Base-by-base conservation (phyloP, 1,140 invertebrate species). In the Neotoxoptera formosana region DNA sequence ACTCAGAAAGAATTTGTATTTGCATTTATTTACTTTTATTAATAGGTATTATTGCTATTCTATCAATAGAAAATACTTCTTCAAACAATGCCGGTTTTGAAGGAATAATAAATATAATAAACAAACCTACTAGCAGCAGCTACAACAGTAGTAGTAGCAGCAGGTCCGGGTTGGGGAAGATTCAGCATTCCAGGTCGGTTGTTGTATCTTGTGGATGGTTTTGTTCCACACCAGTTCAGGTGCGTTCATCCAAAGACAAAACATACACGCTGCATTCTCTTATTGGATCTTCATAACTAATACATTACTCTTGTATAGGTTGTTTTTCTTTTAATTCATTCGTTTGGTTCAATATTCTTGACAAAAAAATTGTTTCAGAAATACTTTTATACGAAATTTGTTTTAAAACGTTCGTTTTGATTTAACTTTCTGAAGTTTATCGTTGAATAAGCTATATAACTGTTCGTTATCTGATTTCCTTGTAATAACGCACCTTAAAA, bases 171-270 rank as follows among this genome's bases (percentile, higher is more conserved):
- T 84, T 93, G 91, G 91, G 81, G 91, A 93, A 93, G 91, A 93
- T 93, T 93, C 91, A 86, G 91, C 91, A 93, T 93, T 93, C 91
- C 91, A 93, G 67, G 91, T 84, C 76, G 91, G 91, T 93, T 84
- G 91, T 84, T 93, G 91, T 93, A 93, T 93, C 91, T 93, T 56
- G 91, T 93, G 91, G 76, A 93, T 93, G 91, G 91, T 93, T 93
- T 93, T 93, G 67, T 93, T 93, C 34, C 76, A 93, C 91, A 93
- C 91, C 91, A 93, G 91, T 93, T 93, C 76, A 84, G 91, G 47
- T 93, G 91, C 76, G 76, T 83, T 93, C 91, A 83, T 83, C 81
- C 81, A 84, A 93, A 93, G 76, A 93, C 91, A 93, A 93, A 93
- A 93, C 47, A 56, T 56, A 67, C 36, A 83, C 56, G 9, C 21